Conservation (phyloP, 2,888 invertebrate species). For the Uropetala carovei region DNA sequence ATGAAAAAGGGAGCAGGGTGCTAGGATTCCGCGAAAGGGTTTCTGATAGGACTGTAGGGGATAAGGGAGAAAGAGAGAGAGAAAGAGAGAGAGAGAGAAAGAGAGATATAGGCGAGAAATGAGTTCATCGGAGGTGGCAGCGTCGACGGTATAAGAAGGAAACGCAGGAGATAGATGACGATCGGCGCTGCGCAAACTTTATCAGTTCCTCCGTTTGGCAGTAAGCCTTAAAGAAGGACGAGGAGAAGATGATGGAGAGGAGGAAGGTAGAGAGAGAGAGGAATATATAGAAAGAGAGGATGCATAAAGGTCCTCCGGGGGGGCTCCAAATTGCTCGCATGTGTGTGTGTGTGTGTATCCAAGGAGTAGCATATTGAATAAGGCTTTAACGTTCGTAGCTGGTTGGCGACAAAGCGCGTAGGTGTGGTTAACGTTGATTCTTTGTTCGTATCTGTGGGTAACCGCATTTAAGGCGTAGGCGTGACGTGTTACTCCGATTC, state of each 20-base stretch:
- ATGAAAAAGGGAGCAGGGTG: background rate
- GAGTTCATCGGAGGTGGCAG: background rate
- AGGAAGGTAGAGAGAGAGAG: background rate
- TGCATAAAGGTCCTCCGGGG: too few species aligned
- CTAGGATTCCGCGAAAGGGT: background rate
- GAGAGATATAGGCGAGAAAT: background rate
- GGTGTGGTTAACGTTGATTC: too few species aligned
- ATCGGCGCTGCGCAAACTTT: background rate
- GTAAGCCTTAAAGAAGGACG: background rate
- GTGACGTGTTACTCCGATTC: too few species aligned
- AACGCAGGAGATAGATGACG: background rate
- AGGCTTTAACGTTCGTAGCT: too few species aligned
- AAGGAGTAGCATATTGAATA: too few species aligned
- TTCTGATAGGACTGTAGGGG: slow-evolving; percentile 6
- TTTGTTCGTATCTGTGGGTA: too few species aligned
- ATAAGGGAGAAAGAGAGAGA: background rate
- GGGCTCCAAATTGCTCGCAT: too few species aligned
- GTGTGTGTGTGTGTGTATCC: too few species aligned
- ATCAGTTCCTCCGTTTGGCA: background rate
- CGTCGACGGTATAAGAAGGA: background rate
- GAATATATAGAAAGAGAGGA: background rate
- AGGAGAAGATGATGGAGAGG: background rate
- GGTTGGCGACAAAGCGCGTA: too few species aligned
- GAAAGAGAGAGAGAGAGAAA: background rate
- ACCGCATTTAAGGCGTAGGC: too few species aligned